Conservation (phyloP, 2,113 vertebrate species). For the Gobiocypris rarus region DNA sequence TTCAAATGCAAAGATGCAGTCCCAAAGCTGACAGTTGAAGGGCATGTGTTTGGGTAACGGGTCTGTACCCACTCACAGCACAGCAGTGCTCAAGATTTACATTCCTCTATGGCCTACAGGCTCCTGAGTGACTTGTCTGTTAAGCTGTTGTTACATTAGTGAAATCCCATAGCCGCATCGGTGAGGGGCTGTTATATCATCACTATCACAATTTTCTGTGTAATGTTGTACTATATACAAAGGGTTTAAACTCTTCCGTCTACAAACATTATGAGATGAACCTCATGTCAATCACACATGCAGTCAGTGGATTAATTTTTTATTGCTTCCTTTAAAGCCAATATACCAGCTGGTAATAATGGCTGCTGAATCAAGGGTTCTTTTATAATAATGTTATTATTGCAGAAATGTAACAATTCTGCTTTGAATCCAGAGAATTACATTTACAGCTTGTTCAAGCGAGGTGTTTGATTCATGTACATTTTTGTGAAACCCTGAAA, state of each 20-base stretch:
- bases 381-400: background rate
- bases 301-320: background rate
- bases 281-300: background rate
- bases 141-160: conserved; percentile 7
- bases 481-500: too few species aligned
- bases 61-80: background rate
- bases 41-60: background rate
- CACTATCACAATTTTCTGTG: background rate
- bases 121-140: conserved; percentile 1
- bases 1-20: background rate
- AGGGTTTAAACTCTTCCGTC: background rate
- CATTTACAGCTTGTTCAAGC: too few species aligned
- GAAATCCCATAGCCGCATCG: background rate
- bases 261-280: background rate
- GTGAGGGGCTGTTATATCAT: background rate
- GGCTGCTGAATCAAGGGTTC: background rate
- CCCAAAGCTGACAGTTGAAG: too few species aligned
- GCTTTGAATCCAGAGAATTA: too few species aligned
- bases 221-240: background rate
- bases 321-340: background rate
- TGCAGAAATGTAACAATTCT: background rate
- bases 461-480: too few species aligned
- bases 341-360: background rate
- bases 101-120: conserved; percentile 3
- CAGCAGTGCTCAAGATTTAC: background rate